Conservation (phyloP, 64 coral and sea anemone genomes). For the Exaiptasia diaphana region DNA sequence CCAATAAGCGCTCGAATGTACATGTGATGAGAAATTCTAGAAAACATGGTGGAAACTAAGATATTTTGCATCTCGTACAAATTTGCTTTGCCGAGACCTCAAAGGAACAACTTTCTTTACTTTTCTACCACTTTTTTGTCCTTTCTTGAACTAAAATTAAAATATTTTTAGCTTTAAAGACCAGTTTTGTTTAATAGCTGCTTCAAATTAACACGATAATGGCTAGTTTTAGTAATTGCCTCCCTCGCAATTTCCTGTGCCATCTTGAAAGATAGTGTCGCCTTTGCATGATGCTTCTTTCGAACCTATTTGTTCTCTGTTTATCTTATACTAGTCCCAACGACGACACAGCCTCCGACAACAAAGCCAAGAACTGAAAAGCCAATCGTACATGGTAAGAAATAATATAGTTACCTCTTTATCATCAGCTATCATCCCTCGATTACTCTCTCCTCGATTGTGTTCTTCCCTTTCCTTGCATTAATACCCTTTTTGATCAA, state of each 20-base stretch:
- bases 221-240: neutral
- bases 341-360: constrained; percentile 35
- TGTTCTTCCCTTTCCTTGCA: neutral
- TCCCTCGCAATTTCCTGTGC: too few relatives aligned
- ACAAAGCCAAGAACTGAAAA: constrained; percentile 66
- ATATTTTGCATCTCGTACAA: too few relatives aligned
- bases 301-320: neutral
- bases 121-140: too few relatives aligned
- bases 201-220: neutral
- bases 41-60: too few relatives aligned
- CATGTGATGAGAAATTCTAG: too few relatives aligned
- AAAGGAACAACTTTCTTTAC: too few relatives aligned
- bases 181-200: neutral
- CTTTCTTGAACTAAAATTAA: too few relatives aligned
- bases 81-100: too few relatives aligned
- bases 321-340: constrained; percentile 11
- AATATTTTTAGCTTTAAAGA: too few relatives aligned
- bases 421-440: neutral
- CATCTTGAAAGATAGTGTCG: too few relatives aligned
- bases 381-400: constrained; percentile 63
- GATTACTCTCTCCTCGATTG: neutral
- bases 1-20: too few relatives aligned
- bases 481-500: neutral
- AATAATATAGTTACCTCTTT: neutral
- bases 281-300: neutral